Evolutionary conservation across 2,888 invertebrate species (phyloP), one percentile per base, ranked within the genome.

Genomic region (Ctenicera cuprea): DNA sequence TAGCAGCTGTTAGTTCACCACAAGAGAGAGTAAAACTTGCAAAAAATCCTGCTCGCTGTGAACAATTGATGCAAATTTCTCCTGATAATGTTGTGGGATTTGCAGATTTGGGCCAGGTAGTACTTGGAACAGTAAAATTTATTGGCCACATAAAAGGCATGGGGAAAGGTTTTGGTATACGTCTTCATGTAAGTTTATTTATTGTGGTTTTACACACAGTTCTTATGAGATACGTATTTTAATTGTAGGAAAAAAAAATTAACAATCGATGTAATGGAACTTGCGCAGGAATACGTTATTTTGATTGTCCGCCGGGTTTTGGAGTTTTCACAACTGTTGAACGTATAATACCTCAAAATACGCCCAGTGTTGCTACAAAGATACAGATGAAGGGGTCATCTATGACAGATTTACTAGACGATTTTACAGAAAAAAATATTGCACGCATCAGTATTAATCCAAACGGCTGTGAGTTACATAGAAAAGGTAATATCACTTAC

Each of bases 131-230:
- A 75, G 88, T 91, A 63, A 88, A 88, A 78, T 90, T 87, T 80
- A 89, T 90, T 79, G 91, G 91, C 37, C 83, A 85, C 61, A 89
- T 90, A 64, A 83, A 86, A 71, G 89, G 90, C 74, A 83, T 90
- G 65, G 90, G 90, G 76, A 88, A 88, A 81, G 90, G 89, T 82
- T 89, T 89, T 82, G 91, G 90, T 57, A 85, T 91, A 74, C 89
- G 90, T 80, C 80, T 91, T 80, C 85, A 90, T 88, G 91, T 91
- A 86, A 87, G 85, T 84, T 67, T 48, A 70, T 1, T 20, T 5
- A 57, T 1, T 1, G 0, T 62, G 22, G 20, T 69, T 74, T 7
- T 18, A 33, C 7, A 4, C 3, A 22, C 11, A 4, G n/a, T 11
- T 52, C 20, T 52, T 41, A 16, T 38, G 3, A 22, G n/a, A 41